A percentile compares a stretch with the other conserved stretches of the same genome.
phyloP scores from a whole-genome alignment of 2,888 invertebrate genomes.

The Dryococelus australis region DNA sequence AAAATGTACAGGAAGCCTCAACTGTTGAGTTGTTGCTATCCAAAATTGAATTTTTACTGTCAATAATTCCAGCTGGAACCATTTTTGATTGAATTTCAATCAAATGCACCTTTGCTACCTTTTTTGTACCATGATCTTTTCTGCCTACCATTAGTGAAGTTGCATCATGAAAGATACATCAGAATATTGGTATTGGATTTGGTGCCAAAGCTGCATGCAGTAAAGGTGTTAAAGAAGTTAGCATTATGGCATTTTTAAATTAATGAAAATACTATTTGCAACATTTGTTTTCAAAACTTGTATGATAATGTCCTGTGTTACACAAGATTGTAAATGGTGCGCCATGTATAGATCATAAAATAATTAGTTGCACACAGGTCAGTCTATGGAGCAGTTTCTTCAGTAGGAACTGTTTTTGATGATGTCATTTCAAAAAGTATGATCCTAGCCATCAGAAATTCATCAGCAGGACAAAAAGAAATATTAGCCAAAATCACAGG shows the following conservation, averaged over 20 bases:
- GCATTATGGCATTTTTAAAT: neutral
- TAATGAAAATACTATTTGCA: neutral
- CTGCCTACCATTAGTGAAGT: neutral
- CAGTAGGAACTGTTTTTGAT: no score
- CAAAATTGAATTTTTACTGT: neutral
- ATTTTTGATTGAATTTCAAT: constrained; percentile 11
- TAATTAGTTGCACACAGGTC: no score
- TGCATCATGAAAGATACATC: neutral
- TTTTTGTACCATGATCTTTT: neutral
- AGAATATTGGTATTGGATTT: neutral
- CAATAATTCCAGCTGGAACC: neutral
- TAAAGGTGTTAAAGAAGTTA: neutral
- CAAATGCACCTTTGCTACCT: neutral
- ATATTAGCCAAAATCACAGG: no score
- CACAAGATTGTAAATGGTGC: neutral
- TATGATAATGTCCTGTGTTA: neutral
- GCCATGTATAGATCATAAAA: neutral
- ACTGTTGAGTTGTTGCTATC: neutral
- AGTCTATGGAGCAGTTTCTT: no score
- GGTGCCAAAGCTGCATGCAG: neutral
- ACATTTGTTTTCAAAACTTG: neutral
- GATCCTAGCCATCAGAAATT: no score
- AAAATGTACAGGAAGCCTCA: neutral
- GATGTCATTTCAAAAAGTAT: no score
- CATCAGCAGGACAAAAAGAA: no score